Conservation (phyloP, 2,797 vertebrate species). For the Furcifer pardalis region DNA sequence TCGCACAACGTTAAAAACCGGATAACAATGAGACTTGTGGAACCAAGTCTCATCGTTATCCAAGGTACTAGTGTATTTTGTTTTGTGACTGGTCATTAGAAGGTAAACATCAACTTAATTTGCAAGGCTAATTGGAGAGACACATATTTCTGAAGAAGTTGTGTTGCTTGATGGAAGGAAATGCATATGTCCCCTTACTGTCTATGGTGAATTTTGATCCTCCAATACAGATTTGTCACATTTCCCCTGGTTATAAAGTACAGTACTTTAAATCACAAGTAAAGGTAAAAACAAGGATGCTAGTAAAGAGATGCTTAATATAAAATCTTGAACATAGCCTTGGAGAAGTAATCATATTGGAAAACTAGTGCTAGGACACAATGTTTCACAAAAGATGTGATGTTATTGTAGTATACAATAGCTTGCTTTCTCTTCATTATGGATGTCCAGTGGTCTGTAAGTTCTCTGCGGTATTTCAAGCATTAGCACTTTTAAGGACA, state of each 20-base stretch:
- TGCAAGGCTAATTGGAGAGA: too few relatives aligned
- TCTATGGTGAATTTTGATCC: too few relatives aligned
- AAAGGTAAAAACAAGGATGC: background rate
- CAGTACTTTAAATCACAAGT: slow-evolving; percentile 1
- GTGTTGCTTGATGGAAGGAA: too few relatives aligned
- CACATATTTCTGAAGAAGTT: too few relatives aligned
- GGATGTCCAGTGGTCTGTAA: background rate
- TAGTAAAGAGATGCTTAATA: background rate
- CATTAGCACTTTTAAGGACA: slow-evolving; percentile 16
- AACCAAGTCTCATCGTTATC: too few relatives aligned
- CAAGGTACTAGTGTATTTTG: too few relatives aligned
- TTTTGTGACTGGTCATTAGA: too few relatives aligned
- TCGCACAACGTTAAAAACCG: too few relatives aligned
- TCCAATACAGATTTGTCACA: background rate
- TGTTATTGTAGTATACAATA: background rate
- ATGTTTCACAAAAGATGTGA: background rate
- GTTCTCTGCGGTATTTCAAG: slow-evolving; percentile 32
- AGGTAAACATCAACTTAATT: too few relatives aligned
- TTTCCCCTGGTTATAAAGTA: background rate
- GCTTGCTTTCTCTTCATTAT: background rate
- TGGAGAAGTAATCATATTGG: background rate
- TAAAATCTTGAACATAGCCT: background rate
- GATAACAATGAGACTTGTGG: too few relatives aligned
- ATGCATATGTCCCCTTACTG: too few relatives aligned
- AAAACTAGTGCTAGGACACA: background rate